Evolutionary conservation across 2,888 invertebrate genomes (phyloP).

Genomic region (Anoplius nigerrimus): DNA sequence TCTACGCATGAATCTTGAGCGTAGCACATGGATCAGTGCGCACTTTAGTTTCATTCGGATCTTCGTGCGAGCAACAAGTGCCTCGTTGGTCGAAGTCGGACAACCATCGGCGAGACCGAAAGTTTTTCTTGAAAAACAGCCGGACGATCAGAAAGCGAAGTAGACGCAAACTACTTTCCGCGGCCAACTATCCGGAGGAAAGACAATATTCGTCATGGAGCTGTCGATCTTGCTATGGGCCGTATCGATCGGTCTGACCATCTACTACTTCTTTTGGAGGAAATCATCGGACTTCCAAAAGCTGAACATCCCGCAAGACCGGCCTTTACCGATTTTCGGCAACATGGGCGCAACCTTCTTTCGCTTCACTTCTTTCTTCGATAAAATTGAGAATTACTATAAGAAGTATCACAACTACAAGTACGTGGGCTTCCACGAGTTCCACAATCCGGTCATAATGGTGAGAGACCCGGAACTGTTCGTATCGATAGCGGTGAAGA

Average conservation of each 20-base stretch:
- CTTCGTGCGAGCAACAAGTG: no score
- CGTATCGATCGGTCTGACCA: neutral
- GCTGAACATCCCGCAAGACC: constrained; percentile 32
- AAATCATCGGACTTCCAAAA: constrained; percentile 32
- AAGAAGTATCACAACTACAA: constrained; percentile 40
- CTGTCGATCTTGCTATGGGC: neutral
- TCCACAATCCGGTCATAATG: constrained; percentile 44
- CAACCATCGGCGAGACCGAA: no score
- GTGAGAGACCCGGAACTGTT: constrained; percentile 59
- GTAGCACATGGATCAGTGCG: no score
- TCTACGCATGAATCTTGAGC: no score
- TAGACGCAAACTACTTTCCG: no score
- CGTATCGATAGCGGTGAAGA: constrained; percentile 49
- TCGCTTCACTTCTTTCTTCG: constrained; percentile 12
- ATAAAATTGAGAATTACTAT: constrained; percentile 34
- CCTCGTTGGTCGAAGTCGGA: no score
- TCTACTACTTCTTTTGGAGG: constrained; percentile 13
- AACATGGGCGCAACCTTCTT: constrained; percentile 43
- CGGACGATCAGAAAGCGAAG: no score
- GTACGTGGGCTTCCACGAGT: constrained; percentile 58
- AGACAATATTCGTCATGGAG: constrained; percentile 2
- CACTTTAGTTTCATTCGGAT: no score
- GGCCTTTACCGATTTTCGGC: constrained; percentile 46
- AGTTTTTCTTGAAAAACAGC: no score
- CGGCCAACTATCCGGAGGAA: no score